Percentiles rank a stretch among this genome's conserved stretches.
phyloP scores from a whole-genome alignment of 2,797 vertebrate species.

The Rhinoraja longicauda region DNA sequence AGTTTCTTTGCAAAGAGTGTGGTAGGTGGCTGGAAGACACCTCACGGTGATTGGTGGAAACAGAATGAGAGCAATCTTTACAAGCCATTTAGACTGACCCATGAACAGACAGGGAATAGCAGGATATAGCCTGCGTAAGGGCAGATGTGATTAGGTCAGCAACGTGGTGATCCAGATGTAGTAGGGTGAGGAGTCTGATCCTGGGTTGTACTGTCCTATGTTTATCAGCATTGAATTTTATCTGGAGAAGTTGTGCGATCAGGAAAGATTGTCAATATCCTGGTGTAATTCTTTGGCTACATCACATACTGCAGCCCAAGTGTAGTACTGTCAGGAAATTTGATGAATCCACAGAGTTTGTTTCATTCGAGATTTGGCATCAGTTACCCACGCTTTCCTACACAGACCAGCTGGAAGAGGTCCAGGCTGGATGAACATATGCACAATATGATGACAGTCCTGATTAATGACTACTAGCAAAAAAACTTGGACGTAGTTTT shows the following conservation, averaged over 20 bases:
- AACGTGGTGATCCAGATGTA: no score
- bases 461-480: background rate
- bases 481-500: background rate
- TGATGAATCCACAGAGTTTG: background rate
- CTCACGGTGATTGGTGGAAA: no score
- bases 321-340: background rate
- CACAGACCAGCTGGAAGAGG: background rate
- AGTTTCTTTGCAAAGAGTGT: no score
- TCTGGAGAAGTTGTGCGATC: background rate
- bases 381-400: background rate
- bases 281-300: background rate
- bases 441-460: background rate
- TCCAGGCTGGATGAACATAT: constrained; percentile 1
- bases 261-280: background rate
- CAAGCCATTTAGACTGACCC: no score
- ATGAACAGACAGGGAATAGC: no score
- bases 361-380: background rate
- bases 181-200: no score
- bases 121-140: no score
- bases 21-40: no score
- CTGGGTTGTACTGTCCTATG: no score
- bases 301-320: background rate
- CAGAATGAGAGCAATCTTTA: no score
- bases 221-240: background rate
- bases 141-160: no score